These are phyloP conservation scores for Nyctibius grandis DNA, from an alignment of 2,797 vertebrate genomes.

Conservation along the genomic window DNA sequence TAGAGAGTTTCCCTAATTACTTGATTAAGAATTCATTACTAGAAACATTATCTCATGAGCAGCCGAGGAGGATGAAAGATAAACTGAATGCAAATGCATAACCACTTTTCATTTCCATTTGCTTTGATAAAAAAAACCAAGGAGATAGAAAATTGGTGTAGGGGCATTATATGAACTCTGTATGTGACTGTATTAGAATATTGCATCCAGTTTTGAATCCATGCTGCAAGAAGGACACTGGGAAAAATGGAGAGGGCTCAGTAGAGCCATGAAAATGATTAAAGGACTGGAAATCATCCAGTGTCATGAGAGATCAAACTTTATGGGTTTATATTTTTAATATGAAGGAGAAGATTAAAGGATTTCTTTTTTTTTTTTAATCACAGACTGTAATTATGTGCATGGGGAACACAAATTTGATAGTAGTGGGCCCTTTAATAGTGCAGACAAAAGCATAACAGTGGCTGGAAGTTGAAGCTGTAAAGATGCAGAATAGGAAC, in stretches of 20 bases:
- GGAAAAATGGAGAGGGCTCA: not conserved
- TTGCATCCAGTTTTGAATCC: not conserved
- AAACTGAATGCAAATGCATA: not conserved
- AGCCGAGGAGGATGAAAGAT: not conserved
- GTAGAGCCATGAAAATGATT: not conserved
- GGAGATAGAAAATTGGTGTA: not conserved
- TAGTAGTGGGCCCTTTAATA: not conserved
- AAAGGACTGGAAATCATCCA: not conserved
- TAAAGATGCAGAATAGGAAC: not conserved
- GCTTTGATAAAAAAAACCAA: not conserved
- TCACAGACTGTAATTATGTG: not conserved
- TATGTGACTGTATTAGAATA: not conserved
- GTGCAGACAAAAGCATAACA: not conserved
- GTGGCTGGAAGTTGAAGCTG: not conserved
- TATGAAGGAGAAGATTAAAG: slow-evolving; percentile 10
- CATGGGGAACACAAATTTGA: not conserved
- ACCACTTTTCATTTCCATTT: not conserved
- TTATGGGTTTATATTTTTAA: not conserved
- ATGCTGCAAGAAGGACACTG: not conserved
- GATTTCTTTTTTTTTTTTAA: not conserved
- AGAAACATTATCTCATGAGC: not conserved
- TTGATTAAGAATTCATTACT: not conserved
- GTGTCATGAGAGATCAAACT: not conserved
- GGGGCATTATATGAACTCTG: not conserved
- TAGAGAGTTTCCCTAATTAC: not conserved